Base-by-base conservation (phyloP, 2,797 vertebrate genomes). In the Oreonectes daqikongensis region DNA sequence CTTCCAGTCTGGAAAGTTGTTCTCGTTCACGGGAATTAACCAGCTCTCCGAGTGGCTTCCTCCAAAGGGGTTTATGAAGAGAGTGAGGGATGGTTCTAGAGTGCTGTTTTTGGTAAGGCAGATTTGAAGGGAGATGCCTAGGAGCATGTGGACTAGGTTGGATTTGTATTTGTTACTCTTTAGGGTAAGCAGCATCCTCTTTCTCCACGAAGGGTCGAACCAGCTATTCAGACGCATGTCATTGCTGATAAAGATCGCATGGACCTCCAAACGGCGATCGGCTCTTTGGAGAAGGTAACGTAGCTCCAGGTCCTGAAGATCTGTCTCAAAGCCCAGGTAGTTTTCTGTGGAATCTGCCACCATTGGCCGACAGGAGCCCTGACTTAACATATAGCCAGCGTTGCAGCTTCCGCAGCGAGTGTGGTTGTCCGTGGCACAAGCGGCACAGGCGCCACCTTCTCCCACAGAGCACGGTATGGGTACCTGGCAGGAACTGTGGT, bases 161-260 rank as follows among this genome's bases (percentile, higher is more conserved):
- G 96, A 94, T 89, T 98, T 99, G 89, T 98, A 98, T 84, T 98
- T 99, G 93, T 99, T 99, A 79, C 97, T 99, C 87, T 98, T 99
- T 26, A 99, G 87, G 0, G 97, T 99, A 76, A 99, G 93, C 2
- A 99, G 92, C 97, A 99, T 99, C 61, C 97, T 82, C 86, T 99
- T 98, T 7, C 97, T 92, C 96, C 96, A 99, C 0, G 96, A 96
- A 0, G 97, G 97, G 81, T 99, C 97, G 2, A 99, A 99, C 97
- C 97, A 99, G 89, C 95, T 98, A 84, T 98, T 98, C 61, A 99
- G 95, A 22, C 97, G 94, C 96, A 99, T 97, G 87, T 99, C 97
- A 0, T 98, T 99, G 89, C 97, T 99, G 89, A 99, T 98, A 84
- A 99, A 99, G 64, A 98, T 99, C 32, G 97, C 97, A 0, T 98